phyloP scores from a whole-genome alignment of 2,113 vertebrate genomes.

The Tyrannus savana region DNA sequence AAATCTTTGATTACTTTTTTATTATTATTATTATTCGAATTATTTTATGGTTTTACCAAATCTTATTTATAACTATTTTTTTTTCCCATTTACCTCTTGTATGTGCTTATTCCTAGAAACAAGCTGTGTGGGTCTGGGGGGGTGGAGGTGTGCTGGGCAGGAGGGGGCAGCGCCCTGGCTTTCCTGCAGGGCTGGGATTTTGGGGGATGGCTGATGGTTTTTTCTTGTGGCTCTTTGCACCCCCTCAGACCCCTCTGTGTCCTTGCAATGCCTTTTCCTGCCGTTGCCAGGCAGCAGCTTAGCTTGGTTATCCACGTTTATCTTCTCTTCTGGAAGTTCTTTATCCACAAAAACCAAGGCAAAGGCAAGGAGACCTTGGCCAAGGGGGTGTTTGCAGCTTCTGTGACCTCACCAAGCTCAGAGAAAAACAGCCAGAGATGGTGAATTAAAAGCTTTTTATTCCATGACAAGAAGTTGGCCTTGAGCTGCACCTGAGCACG shows the following conservation, averaged over 20 bases:
- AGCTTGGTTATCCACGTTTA: background rate
- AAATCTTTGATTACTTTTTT: background rate
- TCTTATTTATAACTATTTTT: slow-evolving; percentile 21
- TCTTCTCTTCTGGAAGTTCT: background rate
- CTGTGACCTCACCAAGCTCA: background rate
- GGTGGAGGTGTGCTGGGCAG: background rate
- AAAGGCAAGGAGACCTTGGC: background rate
- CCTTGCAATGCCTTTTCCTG: background rate
- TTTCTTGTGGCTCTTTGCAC: background rate
- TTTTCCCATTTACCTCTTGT: background rate
- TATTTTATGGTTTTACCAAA: background rate
- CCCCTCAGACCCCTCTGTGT: background rate
- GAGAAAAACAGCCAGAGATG: background rate
- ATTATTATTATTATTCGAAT: background rate
- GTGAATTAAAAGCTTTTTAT: background rate
- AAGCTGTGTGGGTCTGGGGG: background rate
- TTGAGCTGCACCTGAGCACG: background rate
- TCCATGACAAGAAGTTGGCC: background rate
- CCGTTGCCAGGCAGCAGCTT: background rate
- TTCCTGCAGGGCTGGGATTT: background rate
- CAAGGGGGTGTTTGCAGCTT: background rate
- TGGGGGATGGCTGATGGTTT: background rate
- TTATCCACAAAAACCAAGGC: background rate
- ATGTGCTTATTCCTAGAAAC: background rate
- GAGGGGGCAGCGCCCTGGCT: background rate